Evolutionary conservation across 2,113 vertebrate genomes (phyloP).

Genomic region (human (Homo sapiens)): DNA sequence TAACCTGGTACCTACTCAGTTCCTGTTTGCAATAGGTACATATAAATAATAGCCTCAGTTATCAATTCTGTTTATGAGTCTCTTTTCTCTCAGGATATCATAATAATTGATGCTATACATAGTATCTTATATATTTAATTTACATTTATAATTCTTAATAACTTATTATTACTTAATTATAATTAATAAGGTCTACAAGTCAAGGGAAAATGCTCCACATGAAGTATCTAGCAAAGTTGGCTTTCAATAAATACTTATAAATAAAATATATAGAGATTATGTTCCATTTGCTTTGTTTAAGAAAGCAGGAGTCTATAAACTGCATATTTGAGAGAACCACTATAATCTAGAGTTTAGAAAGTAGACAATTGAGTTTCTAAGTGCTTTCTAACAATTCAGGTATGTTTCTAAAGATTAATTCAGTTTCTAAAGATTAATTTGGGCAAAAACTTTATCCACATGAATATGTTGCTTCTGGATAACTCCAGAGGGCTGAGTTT

Average conservation of each 20-base stretch:
- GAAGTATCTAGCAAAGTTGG: background rate
- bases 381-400: background rate
- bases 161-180: background rate
- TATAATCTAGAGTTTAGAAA: background rate
- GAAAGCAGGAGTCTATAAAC: background rate
- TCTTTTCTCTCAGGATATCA: background rate
- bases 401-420: background rate
- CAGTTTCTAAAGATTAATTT: background rate
- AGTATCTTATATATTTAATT: background rate
- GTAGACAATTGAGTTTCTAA: background rate
- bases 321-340: background rate
- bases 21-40: background rate
- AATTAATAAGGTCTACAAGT: background rate
- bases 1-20: background rate
- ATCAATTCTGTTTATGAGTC: background rate
- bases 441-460: background rate
- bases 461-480: background rate
- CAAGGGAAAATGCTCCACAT: background rate
- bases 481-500: background rate
- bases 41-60: background rate
- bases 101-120: background rate
- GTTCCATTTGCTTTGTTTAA: background rate
- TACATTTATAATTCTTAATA: background rate
- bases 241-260: conserved; percentile 18
- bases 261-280: background rate